Percentiles rank a stretch among this genome's conserved stretches.
These are phyloP conservation scores for Rhamphomyia laevipes DNA, from an alignment of 2,888 invertebrate species.

Conservation along the genomic window DNA sequence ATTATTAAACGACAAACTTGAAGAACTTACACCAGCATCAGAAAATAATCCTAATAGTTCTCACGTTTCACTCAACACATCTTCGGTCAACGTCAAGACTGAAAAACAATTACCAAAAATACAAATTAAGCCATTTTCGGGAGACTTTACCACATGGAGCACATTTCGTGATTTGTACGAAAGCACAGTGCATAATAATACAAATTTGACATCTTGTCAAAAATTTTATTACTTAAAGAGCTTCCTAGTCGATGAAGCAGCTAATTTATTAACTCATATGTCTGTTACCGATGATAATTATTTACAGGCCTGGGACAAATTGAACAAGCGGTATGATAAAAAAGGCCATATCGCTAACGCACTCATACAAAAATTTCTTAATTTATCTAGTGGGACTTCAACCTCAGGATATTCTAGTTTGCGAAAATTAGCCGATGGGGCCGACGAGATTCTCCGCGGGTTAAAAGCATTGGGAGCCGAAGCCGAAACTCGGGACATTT, in stretches of 20 bases:
- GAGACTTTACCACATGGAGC: constrained; percentile 14
- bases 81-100: no score
- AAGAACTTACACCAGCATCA: no score
- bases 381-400: constrained; percentile 3
- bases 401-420: neutral
- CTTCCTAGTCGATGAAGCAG: constrained; percentile 11
- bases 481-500: no score
- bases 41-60: no score
- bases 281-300: constrained; percentile 12
- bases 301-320: constrained; percentile 10
- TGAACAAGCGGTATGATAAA: constrained; percentile 11
- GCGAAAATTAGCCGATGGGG: neutral
- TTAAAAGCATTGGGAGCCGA: no score
- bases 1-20: no score
- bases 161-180: constrained; percentile 12
- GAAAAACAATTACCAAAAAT: constrained; percentile 21
- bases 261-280: constrained; percentile 12
- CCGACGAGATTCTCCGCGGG: no score
- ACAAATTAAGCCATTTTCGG: constrained; percentile 8
- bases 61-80: no score
- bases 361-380: constrained; percentile 9
- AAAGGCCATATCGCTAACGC: constrained; percentile 7
- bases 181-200: constrained; percentile 9
- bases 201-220: constrained; percentile 9
- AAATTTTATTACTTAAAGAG: constrained; percentile 14